phyloP scores from a whole-genome alignment of 2,888 invertebrate species.

The Diplazon laetatorius region DNA sequence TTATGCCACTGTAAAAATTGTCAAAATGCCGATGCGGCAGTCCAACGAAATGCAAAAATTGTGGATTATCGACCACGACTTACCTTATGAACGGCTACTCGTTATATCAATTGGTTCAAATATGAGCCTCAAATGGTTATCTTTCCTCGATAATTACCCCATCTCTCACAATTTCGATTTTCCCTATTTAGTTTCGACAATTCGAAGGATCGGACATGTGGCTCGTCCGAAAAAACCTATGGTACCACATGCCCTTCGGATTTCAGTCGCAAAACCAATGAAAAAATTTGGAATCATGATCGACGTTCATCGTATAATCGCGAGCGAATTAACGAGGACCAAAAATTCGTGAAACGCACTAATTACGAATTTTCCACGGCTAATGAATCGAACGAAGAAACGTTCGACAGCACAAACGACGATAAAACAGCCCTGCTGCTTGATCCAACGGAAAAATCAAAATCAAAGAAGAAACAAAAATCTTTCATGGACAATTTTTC shows the following conservation, averaged over 20 bases:
- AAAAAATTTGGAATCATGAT: not conserved
- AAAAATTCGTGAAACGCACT: not conserved
- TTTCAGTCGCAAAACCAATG: not conserved
- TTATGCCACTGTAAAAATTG: too few relatives aligned
- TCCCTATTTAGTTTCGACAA: constrained; percentile 27
- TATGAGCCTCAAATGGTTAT: too few relatives aligned
- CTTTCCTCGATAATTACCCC: too few relatives aligned
- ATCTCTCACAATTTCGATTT: not conserved
- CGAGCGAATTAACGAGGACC: not conserved
- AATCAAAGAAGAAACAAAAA: too few relatives aligned
- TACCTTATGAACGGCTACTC: too few relatives aligned
- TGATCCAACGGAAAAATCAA: constrained; percentile 6
- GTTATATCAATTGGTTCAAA: too few relatives aligned
- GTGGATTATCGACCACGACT: too few relatives aligned
- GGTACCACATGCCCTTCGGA: constrained; percentile 37
- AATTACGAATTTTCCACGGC: constrained; percentile 21
- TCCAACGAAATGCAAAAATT: too few relatives aligned
- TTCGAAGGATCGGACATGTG: constrained; percentile 25
- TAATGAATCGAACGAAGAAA: constrained; percentile 30
- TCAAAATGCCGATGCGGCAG: too few relatives aligned
- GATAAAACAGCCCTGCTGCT: constrained; percentile 18
- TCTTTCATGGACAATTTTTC: not conserved
- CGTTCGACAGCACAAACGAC: not conserved
- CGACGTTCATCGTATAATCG: not conserved
- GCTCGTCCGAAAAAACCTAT: constrained; percentile 50